These are phyloP conservation scores for Notamacropus eugenii DNA, from an alignment of 2,797 vertebrate genomes.

Conservation along the genomic window DNA sequence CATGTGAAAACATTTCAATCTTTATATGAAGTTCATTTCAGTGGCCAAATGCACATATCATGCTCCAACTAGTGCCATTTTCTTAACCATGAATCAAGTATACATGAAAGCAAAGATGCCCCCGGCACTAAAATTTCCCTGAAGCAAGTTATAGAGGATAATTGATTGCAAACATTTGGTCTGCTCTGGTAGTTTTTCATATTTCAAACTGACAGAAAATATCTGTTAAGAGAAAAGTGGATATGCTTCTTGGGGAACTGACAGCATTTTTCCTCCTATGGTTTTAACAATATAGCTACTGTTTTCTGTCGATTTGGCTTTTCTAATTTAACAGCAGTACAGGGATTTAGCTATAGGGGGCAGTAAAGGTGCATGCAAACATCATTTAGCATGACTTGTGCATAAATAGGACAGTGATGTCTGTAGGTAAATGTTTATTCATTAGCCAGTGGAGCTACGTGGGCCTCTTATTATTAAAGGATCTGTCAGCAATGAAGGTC, in stretches of 20 bases:
- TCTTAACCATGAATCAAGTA: not conserved
- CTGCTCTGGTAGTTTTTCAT: conserved; percentile 41
- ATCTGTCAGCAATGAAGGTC: conserved; percentile 32
- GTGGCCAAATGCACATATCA: conserved; percentile 17
- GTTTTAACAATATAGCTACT: conserved; percentile 26
- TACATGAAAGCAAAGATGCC: not conserved
- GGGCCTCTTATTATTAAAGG: conserved; percentile 38
- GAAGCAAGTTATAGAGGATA: conserved; percentile 40
- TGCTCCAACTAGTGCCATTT: not conserved
- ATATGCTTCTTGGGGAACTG: not conserved
- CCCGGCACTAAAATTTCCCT: not conserved
- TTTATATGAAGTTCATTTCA: conserved; percentile 32
- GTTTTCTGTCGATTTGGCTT: not conserved
- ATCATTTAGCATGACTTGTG: conserved; percentile 43
- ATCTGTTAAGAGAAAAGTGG: conserved; percentile 26
- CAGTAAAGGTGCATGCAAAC: conserved; percentile 74
- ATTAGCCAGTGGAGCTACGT: conserved; percentile 40
- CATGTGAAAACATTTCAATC: conserved; percentile 33
- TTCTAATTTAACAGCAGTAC: conserved; percentile 29
- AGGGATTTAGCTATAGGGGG: conserved; percentile 81
- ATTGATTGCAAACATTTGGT: conserved; percentile 13
- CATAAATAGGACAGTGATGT: conserved; percentile 60
- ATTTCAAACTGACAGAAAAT: conserved; percentile 23
- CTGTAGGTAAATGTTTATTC: conserved; percentile 37
- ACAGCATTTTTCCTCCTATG: conserved; percentile 10